These are phyloP conservation scores for Phylloscopus trochilus DNA, from an alignment of 2,113 vertebrate species.

Conservation along the genomic window DNA sequence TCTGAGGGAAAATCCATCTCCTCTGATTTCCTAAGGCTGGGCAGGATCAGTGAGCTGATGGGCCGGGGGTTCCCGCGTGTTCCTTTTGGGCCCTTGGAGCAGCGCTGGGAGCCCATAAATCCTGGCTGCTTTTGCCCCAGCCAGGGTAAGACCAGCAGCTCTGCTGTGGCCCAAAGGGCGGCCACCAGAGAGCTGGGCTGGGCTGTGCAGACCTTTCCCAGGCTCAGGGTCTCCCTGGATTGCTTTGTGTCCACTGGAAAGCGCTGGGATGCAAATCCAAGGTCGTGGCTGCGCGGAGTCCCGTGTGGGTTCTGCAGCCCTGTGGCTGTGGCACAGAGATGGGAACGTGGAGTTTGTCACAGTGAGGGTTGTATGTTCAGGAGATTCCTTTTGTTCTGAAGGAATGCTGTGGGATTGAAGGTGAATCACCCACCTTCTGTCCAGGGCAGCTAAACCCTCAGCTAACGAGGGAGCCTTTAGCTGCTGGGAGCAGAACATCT, in stretches of 20 bases:
- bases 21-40: slow-evolving; percentile 10
- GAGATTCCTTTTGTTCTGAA: background rate
- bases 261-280: background rate
- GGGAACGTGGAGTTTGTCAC: fast-evolving
- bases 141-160: background rate
- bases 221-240: background rate
- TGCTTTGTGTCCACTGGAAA: background rate
- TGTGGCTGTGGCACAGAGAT: fast-evolving
- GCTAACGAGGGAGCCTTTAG: fast-evolving
- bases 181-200: background rate
- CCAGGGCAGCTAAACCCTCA: no score
- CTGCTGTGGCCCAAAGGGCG: background rate
- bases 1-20: slow-evolving; percentile 46
- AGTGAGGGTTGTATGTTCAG: fast-evolving
- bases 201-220: background rate
- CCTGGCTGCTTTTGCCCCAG: background rate
- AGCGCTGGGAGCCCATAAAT: background rate
- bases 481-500: background rate
- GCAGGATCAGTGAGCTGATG: background rate
- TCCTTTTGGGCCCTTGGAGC: background rate
- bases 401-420: background rate
- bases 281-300: background rate
- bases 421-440: background rate
- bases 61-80: background rate
- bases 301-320: fast-evolving